A percentile compares a stretch with the other conserved stretches of the same genome.
These are phyloP conservation scores for Belgica antarctica DNA, from an alignment of 2,888 invertebrate species.

Conservation along the genomic window DNA sequence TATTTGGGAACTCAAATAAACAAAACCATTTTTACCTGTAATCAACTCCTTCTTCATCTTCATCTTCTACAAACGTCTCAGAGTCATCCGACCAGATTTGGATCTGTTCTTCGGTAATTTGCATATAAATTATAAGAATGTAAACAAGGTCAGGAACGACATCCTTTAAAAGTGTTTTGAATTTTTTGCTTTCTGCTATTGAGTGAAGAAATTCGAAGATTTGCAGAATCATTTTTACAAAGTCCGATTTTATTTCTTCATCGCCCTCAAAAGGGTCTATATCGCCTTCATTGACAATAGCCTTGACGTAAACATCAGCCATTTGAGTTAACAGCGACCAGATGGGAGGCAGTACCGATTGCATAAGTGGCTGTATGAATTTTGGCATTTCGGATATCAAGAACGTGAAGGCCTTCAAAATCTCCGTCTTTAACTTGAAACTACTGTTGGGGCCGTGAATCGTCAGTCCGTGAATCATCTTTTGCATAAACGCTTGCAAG, in stretches of 20 bases:
- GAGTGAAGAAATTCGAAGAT: constrained; percentile 67
- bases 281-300: constrained; percentile 61
- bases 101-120: constrained; percentile 68
- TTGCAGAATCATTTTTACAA: constrained; percentile 64
- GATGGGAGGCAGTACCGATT: constrained; percentile 63
- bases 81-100: constrained; percentile 63
- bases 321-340: constrained; percentile 68
- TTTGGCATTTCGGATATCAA: constrained; percentile 63
- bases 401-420: constrained; percentile 63
- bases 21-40: too few species aligned
- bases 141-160: constrained; percentile 65
- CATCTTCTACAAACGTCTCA: constrained; percentile 68
- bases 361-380: constrained; percentile 61
- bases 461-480: constrained; percentile 60
- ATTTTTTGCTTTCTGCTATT: constrained; percentile 60
- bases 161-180: constrained; percentile 59
- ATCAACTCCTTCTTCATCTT: constrained; percentile 63
- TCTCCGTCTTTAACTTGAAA: constrained; percentile 64
- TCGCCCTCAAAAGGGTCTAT: constrained; percentile 59
- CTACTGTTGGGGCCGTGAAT: constrained; percentile 59
- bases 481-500: constrained; percentile 65
- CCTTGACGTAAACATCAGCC: constrained; percentile 64
- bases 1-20: too few species aligned
- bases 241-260: too few species aligned
- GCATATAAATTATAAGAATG: constrained; percentile 66